A percentile compares a stretch with the other conserved stretches of the same genome.
Conservation (phyloP, 37 sponge, comb jelly and placozoan species). For the Diacarnus erythraeanus region DNA sequence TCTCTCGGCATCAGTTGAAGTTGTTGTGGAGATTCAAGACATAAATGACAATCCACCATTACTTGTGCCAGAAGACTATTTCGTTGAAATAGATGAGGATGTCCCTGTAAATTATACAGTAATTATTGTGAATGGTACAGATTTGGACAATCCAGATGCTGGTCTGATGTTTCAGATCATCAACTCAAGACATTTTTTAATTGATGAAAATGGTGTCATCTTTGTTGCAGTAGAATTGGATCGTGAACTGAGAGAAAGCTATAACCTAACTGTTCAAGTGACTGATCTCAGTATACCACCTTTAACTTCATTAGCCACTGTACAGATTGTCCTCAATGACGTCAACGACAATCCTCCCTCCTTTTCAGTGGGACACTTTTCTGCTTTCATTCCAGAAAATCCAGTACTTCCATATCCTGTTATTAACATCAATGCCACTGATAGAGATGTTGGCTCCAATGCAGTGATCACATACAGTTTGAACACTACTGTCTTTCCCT, state of each 20-base stretch:
- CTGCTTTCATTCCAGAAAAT: conserved; percentile 13
- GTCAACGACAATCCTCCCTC: conserved; percentile 63
- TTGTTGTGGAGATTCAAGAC: conserved; percentile 47
- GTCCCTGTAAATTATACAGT: conserved; percentile 6
- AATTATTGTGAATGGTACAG: conserved; percentile 33
- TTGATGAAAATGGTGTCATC: conserved; percentile 28
- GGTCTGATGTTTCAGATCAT: conserved; percentile 22
- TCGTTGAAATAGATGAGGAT: conserved; percentile 35
- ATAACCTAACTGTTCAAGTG: conserved; percentile 20
- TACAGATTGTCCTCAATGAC: conserved; percentile 32
- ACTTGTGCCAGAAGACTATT: neutral
- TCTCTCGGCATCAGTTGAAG: conserved; percentile 5
- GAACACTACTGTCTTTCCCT: neutral
- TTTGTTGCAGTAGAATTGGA: conserved; percentile 43
- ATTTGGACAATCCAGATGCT: conserved; percentile 50
- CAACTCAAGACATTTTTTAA: conserved; percentile 1
- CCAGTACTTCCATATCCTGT: neutral
- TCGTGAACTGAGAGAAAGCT: conserved; percentile 37
- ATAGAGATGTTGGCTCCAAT: conserved; percentile 41
- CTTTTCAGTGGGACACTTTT: conserved; percentile 12
- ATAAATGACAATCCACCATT: conserved; percentile 69
- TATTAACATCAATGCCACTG: conserved; percentile 35
- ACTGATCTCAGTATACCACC: conserved; percentile 19
- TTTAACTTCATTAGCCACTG: neutral
- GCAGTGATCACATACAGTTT: conserved; percentile 25